Percentiles rank a stretch among this genome's conserved stretches.
These are phyloP conservation scores for Watsonalla binaria DNA, from an alignment of 2,888 invertebrate genomes.

Conservation along the genomic window DNA sequence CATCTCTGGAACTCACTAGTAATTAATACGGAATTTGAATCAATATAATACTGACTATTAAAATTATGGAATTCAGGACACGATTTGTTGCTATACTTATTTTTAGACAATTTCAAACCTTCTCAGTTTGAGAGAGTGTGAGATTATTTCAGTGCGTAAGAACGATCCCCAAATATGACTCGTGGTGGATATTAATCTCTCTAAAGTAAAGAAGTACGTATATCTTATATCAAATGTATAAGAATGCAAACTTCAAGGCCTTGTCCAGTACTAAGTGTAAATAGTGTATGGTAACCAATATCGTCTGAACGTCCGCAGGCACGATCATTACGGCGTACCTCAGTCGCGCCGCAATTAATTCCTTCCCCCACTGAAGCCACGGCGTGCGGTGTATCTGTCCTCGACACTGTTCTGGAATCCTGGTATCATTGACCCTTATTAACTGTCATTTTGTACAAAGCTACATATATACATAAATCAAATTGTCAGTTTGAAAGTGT, in stretches of 20 bases:
- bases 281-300: slow-evolving; percentile 2
- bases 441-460: too few species aligned
- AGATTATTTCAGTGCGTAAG: too few species aligned
- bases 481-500: too few species aligned
- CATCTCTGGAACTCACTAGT: slow-evolving; percentile 20
- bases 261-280: background rate
- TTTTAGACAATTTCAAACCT: too few species aligned
- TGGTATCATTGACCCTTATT: slow-evolving; percentile 15
- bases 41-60: too few species aligned
- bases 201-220: too few species aligned
- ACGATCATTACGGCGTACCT: slow-evolving; percentile 55
- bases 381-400: slow-evolving; percentile 49
- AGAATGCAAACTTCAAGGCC: background rate
- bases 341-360: slow-evolving; percentile 66
- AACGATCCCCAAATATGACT: too few species aligned
- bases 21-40: slow-evolving; percentile 20
- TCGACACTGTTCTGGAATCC: slow-evolving; percentile 40
- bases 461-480: too few species aligned
- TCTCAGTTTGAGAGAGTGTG: too few species aligned
- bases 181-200: too few species aligned
- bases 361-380: slow-evolving; percentile 36
- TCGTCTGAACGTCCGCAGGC: slow-evolving; percentile 32
- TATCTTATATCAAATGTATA: too few species aligned
- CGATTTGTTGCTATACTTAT: too few species aligned
- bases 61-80: background rate